Conservation (phyloP, 2,888 invertebrate genomes). For the Seira sanloemensis region DNA sequence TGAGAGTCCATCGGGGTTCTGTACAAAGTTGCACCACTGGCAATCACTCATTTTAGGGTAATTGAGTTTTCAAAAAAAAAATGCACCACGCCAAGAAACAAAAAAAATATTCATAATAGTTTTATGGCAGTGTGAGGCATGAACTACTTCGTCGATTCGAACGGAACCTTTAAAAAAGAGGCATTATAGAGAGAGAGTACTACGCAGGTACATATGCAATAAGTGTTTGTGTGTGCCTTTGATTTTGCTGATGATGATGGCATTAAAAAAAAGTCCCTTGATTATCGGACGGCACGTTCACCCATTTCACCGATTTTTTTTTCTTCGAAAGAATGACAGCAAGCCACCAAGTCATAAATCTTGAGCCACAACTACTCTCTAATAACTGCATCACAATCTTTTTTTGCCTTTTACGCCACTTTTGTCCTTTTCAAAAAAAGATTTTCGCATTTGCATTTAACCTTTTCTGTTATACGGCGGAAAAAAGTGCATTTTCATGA, state of each 20-base stretch:
- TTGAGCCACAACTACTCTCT: too few relatives aligned
- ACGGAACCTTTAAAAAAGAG: neutral
- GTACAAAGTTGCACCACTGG: neutral
- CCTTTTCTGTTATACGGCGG: neutral
- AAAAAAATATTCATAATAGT: neutral
- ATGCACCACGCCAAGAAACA: neutral
- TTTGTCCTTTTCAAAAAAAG: neutral
- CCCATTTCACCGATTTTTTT: too few relatives aligned
- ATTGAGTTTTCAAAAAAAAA: neutral
- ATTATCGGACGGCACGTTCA: too few relatives aligned
- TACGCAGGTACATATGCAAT: too few relatives aligned
- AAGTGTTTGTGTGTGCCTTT: too few relatives aligned
- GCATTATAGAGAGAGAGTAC: too few relatives aligned
- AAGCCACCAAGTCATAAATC: too few relatives aligned
- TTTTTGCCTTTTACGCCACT: constrained; percentile 30
- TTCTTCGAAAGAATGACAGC: too few relatives aligned
- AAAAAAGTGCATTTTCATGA: too few relatives aligned
- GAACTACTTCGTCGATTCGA: neutral
- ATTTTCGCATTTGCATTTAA: neutral
- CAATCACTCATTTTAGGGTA: neutral
- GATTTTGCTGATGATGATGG: too few relatives aligned
- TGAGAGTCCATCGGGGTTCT: neutral
- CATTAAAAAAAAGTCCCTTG: too few relatives aligned
- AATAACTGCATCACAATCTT: too few relatives aligned
- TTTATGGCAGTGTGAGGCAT: neutral